These are phyloP conservation scores for Trissonchulus latispiculum DNA, from an alignment of 2,888 invertebrate species.

Conservation along the genomic window DNA sequence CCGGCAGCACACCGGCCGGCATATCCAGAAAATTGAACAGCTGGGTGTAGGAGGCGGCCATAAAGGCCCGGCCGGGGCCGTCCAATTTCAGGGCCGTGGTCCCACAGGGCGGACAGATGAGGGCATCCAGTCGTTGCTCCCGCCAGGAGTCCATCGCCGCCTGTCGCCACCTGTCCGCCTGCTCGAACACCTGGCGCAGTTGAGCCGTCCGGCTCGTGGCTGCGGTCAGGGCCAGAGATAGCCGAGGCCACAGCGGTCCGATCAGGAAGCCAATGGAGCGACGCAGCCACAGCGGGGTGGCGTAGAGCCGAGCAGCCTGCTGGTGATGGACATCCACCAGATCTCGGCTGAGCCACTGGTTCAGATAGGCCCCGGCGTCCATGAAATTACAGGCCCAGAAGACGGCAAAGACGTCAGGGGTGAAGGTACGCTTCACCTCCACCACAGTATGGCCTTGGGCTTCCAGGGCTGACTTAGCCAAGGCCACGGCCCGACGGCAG, in stretches of 20 bases:
- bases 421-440: not conserved
- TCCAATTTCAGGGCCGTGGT: not conserved
- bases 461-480: not conserved
- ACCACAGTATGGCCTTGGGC: conserved; percentile 4
- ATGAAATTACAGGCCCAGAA: not conserved
- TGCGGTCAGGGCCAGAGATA: not conserved
- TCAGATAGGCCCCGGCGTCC: not conserved
- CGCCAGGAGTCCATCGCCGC: not conserved
- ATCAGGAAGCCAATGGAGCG: no score
- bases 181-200: not conserved
- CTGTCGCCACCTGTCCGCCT: not conserved
- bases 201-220: not conserved
- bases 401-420: not conserved
- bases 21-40: conserved; percentile 17
- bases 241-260: no score
- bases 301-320: not conserved
- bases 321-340: not conserved
- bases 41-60: conserved; percentile 37
- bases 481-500: not conserved
- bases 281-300: not conserved
- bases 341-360: not conserved
- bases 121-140: not conserved
- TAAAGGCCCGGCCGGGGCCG: not conserved
- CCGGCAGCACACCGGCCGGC: conserved; percentile 16
- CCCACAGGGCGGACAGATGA: not conserved